Conservation (phyloP, 2,888 invertebrate genomes). For the Dryobota labecula region DNA sequence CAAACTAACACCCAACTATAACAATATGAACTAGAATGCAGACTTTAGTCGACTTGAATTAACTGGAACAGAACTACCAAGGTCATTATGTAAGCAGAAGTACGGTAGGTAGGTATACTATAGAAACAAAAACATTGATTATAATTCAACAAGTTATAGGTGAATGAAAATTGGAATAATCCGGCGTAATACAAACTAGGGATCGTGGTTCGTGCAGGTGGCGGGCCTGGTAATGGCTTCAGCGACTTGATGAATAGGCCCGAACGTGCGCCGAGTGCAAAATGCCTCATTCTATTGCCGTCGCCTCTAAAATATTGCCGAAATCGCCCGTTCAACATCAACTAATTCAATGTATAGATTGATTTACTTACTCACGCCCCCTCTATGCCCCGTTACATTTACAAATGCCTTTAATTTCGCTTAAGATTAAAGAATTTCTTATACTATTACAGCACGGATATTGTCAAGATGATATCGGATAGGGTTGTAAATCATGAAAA, state of each 20-base stretch:
- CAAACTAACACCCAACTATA: conserved; percentile 39
- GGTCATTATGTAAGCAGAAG: conserved; percentile 29
- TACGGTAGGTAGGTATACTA: not conserved
- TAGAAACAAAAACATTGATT: conserved; percentile 62
- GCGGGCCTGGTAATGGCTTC: conserved; percentile 85
- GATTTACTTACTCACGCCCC: conserved; percentile 79
- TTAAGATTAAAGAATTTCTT: conserved; percentile 77
- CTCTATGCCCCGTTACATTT: conserved; percentile 69
- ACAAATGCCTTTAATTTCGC: conserved; percentile 86
- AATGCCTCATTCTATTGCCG: conserved; percentile 83
- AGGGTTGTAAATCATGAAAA: conserved; percentile 68
- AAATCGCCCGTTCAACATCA: conserved; percentile 87
- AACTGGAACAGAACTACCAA: conserved; percentile 6
- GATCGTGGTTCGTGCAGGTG: conserved; percentile 85
- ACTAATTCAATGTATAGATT: conserved; percentile 88
- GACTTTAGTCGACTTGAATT: conserved; percentile 20
- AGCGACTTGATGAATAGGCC: conserved; percentile 87
- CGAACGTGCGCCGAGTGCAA: conserved; percentile 85
- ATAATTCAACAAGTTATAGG: conserved; percentile 77
- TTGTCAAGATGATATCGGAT: conserved; percentile 69
- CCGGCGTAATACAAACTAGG: conserved; percentile 83
- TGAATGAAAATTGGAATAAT: conserved; percentile 84
- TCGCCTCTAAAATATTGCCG: conserved; percentile 86
- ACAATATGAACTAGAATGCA: conserved; percentile 38
- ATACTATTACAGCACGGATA: conserved; percentile 69